Percentiles rank a stretch among this genome's conserved stretches.
Conservation (phyloP, 2,888 invertebrate genomes). For the Scelioninae gen. 1 region DNA sequence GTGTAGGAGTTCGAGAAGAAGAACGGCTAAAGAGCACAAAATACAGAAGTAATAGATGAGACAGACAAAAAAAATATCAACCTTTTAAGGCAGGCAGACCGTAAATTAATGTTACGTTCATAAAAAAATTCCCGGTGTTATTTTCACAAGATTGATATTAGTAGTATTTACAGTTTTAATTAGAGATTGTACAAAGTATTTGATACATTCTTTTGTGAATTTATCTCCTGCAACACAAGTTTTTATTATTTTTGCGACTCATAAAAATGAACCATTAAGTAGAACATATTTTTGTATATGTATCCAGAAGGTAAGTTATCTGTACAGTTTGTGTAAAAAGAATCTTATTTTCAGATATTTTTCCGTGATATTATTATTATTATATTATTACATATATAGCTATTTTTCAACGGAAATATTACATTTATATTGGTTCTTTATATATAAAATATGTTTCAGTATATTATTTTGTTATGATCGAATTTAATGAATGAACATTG, state of each 20-base stretch:
- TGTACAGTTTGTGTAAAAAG: not conserved
- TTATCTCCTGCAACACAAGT: conserved; percentile 28
- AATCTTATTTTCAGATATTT: too few species aligned
- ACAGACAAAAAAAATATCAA: conserved; percentile 16
- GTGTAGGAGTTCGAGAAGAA: conserved; percentile 33
- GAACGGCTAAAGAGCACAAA: conserved; percentile 45
- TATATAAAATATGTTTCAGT: too few species aligned
- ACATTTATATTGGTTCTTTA: too few species aligned
- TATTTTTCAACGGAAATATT: too few species aligned
- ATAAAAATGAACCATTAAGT: too few species aligned
- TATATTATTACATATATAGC: too few species aligned
- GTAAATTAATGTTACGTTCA: conserved; percentile 57
- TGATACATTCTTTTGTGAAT: conserved; percentile 26
- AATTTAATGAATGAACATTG: conserved; percentile 46
- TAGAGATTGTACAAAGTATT: conserved; percentile 28
- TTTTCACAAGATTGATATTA: conserved; percentile 52
- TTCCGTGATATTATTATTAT: too few species aligned
- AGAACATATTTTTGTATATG: not conserved
- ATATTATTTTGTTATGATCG: not conserved
- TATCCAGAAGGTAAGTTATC: not conserved
- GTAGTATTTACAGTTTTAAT: conserved; percentile 63
- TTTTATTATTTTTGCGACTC: conserved; percentile 32
- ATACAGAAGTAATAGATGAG: conserved; percentile 50
- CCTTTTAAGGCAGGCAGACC: not conserved
- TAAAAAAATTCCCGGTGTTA: conserved; percentile 47